Conservation (phyloP, 2,888 invertebrate genomes). For the Eupsilia transversa region DNA sequence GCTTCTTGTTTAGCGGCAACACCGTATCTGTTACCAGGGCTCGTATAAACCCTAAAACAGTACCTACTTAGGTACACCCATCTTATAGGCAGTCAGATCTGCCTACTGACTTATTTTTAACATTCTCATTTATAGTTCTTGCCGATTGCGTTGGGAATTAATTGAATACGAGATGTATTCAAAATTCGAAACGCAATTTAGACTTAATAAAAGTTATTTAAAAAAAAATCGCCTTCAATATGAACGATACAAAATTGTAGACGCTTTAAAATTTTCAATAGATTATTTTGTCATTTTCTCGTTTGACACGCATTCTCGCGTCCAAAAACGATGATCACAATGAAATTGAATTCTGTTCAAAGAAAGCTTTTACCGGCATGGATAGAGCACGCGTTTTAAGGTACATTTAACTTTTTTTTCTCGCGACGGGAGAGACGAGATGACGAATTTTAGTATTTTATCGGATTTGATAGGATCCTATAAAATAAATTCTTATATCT, state of each 20-base stretch:
- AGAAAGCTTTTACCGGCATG: conserved; percentile 10
- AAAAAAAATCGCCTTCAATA: neutral
- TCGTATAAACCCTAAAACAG: neutral
- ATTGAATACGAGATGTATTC: too few relatives aligned
- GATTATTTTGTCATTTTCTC: conserved; percentile 14
- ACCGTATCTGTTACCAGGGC: neutral
- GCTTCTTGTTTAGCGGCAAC: neutral
- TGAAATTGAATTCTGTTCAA: conserved; percentile 46
- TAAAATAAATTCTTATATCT: neutral
- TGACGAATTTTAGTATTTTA: too few relatives aligned
- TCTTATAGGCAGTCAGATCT: neutral
- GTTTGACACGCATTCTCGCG: conserved; percentile 22
- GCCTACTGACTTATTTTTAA: neutral
- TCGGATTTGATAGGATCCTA: too few relatives aligned
- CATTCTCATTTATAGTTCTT: neutral
- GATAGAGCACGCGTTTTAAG: neutral
- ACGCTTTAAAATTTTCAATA: neutral
- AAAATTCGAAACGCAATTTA: too few relatives aligned
- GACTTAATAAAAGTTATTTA: neutral
- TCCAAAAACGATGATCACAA: conserved; percentile 28
- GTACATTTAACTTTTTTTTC: too few relatives aligned
- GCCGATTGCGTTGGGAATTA: neutral
- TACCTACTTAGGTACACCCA: neutral
- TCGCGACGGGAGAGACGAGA: too few relatives aligned
- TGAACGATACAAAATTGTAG: neutral